These are phyloP conservation scores for Melieria omissa DNA, from an alignment of 2,888 invertebrate genomes.

Conservation along the genomic window DNA sequence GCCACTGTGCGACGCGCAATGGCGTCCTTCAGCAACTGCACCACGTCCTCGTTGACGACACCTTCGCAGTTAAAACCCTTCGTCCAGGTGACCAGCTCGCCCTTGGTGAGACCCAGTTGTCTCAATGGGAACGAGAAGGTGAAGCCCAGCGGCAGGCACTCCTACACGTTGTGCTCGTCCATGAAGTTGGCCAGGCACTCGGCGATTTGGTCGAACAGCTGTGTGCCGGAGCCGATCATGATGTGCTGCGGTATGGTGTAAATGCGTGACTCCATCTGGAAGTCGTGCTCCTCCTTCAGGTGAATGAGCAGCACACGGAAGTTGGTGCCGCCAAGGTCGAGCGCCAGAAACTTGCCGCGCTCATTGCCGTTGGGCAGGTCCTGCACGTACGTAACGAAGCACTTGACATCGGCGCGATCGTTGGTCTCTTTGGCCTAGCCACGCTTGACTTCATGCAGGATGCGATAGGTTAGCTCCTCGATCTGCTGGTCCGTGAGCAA, in stretches of 20 bases:
- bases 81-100: constrained; percentile 90
- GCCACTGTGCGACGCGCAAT: no score
- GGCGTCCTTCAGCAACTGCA: constrained; percentile 88
- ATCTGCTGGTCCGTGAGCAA: constrained; percentile 83
- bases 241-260: constrained; percentile 94
- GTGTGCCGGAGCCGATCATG: constrained; percentile 90
- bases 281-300: constrained; percentile 81
- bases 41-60: constrained; percentile 91
- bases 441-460: constrained; percentile 80
- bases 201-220: constrained; percentile 95
- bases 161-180: constrained; percentile 83
- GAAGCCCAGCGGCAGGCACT: constrained; percentile 89
- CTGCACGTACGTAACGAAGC: constrained; percentile 95
- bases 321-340: constrained; percentile 98
- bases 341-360: constrained; percentile 92
- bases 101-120: constrained; percentile 88
- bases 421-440: constrained; percentile 86
- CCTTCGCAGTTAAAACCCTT: constrained; percentile 96
- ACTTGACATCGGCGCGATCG: constrained; percentile 84
- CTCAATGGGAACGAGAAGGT: constrained; percentile 95
- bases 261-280: constrained; percentile 97
- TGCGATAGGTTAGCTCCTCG: constrained; percentile 78
- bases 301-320: constrained; percentile 95
- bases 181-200: constrained; percentile 92
- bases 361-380: constrained; percentile 95